Evolutionary conservation across 2,113 vertebrate genomes (phyloP).

Genomic region (Rhinolophus sinicus): DNA sequence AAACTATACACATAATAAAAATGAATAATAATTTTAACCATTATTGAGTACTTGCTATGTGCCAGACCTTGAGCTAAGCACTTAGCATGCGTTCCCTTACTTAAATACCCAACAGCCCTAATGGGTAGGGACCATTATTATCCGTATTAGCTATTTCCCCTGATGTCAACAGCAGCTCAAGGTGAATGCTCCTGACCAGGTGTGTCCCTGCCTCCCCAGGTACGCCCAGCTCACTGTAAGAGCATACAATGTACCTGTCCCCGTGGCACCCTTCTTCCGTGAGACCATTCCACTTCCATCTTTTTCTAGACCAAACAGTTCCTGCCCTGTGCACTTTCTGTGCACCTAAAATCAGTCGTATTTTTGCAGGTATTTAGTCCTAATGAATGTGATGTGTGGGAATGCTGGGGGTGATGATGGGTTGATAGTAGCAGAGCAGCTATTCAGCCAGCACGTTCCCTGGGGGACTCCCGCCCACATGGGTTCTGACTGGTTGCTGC

Average conservation of each 20-base stretch:
- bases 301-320: not conserved
- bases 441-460: not conserved
- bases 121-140: not conserved
- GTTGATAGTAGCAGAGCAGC: not conserved
- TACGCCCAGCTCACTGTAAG: too few species aligned
- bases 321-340: not conserved
- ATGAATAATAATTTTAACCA: not conserved
- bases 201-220: not conserved
- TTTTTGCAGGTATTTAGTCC: not conserved
- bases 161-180: not conserved
- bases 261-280: fast-evolving
- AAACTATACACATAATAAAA: not conserved
- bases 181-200: not conserved
- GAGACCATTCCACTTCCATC: not conserved
- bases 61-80: not conserved
- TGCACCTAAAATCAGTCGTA: not conserved
- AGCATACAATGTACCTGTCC: not conserved
- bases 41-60: not conserved
- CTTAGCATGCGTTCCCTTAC: not conserved
- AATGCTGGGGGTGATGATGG: too few species aligned
- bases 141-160: not conserved
- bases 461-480: not conserved
- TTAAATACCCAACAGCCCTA: not conserved
- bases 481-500: not conserved
- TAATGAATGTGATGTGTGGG: fast-evolving